Evolutionary conservation across 1,140 invertebrate species (phyloP).

Genomic region (Drosophila murphyi): DNA sequence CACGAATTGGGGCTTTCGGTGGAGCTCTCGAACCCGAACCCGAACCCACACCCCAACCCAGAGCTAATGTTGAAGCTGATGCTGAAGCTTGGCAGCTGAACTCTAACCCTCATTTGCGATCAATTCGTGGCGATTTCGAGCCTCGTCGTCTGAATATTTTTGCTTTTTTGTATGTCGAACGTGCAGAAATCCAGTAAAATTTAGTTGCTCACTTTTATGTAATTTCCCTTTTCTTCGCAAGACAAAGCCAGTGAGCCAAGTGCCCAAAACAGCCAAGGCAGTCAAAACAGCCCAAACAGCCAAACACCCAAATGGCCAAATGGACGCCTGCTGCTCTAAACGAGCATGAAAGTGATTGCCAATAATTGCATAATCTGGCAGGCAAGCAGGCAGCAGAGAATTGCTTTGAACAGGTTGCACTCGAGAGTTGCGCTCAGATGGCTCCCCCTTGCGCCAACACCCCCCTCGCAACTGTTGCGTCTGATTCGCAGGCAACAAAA

Average conservation of each 20-base stretch:
- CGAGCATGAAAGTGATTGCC: slow-evolving; percentile 80
- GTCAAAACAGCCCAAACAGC: neutral
- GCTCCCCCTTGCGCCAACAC: neutral
- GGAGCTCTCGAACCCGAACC: slow-evolving; percentile 3
- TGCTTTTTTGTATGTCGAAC: slow-evolving; percentile 70
- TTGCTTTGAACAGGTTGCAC: slow-evolving; percentile 69
- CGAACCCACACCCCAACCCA: slow-evolving; percentile 1
- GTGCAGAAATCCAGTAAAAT: slow-evolving; percentile 77
- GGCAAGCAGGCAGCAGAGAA: slow-evolving; percentile 51
- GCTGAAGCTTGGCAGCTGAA: slow-evolving; percentile 44
- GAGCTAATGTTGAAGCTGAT: slow-evolving; percentile 13
- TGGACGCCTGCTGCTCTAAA: slow-evolving; percentile 75
- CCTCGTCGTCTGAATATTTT: slow-evolving; percentile 70
- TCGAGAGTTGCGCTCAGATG: neutral
- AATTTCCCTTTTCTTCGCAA: slow-evolving; percentile 79
- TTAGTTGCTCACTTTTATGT: slow-evolving; percentile 83
- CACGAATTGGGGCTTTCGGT: slow-evolving; percentile 44
- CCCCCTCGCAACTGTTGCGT: slow-evolving; percentile 4
- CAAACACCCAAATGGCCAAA: slow-evolving; percentile 13
- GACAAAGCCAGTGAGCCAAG: slow-evolving; percentile 27
- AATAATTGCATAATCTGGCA: slow-evolving; percentile 79
- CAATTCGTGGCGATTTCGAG: slow-evolving; percentile 79
- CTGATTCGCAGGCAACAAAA: slow-evolving; percentile 53
- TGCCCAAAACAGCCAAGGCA: slow-evolving; percentile 7
- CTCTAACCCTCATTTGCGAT: slow-evolving; percentile 83